Evolutionary conservation across 2,113 vertebrate species (phyloP), one percentile per base, ranked within the genome.

Genomic region (Anser cygnoides): DNA sequence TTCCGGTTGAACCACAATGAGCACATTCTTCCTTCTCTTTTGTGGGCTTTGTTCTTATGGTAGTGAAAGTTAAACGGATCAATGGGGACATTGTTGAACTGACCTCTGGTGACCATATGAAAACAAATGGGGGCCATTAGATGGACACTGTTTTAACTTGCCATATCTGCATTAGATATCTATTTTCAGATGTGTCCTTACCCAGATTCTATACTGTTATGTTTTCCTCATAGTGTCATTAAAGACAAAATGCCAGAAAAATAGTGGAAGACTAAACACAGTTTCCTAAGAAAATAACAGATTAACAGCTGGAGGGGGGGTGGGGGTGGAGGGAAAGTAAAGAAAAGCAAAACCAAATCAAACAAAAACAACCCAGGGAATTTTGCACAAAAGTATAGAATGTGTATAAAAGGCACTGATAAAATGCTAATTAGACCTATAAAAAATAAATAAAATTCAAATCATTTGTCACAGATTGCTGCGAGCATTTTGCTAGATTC

Each of bases 1-100:
- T 96, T 92, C 93, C 49, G 46, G 76, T 81, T 95, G 71, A 96
- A 92, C 87, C 91, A 96, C 95, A 97, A 95, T 58, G 92, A 94
- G 28, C 59, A 86, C 81, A 95, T 96, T 96, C 87, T 96, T 96
- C 94, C 92, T 94, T 88, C 74, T 83, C 82, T 95, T 95, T 87
- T 95, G 76, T 95, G 33, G 90, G 70, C 92, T 93, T 84, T 96
- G 94, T 93, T 95, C 93, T 78, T 88, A 55, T 89, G 84, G 71
- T 80, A 96, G 93, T 90, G 84, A 94, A 97, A 92, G 93, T 96
- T 95, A 94, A 84, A 85, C 0, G 59, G 80, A 87, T 96, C 70
- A 97, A 84, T 90, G 92, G 44, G 16, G 33, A 67, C 59, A 90
- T 87, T 93, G 90, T 90, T 90, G 63, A 93, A 75, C 44, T 96